Evolutionary conservation across 1,140 invertebrate species (phyloP), one percentile per base, ranked within the genome.

Genomic region (Habropoda laboriosa): DNA sequence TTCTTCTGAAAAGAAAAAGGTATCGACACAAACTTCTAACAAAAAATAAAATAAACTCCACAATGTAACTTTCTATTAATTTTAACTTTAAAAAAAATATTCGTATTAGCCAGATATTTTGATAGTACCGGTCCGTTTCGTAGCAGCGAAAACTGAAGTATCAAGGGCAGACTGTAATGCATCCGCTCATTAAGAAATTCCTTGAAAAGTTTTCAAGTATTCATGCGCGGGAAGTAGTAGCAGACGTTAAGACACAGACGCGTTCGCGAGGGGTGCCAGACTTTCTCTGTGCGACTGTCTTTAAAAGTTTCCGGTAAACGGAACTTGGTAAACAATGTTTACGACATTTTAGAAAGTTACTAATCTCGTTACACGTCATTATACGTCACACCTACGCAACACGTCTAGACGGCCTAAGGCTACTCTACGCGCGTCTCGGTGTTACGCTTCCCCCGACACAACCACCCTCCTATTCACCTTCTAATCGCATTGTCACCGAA

Each of bases 401-500:
- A 49, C 75, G 75, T 78, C 75, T 78, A 61, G 75, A 78, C 66
- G 42, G 47, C 75, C 75, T 45, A 45, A 51, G 75, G 75, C 75
- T 78, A 71, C n/a, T 53, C 35, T n/a, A 45, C 49, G 12, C 35
- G 35, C 64, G 63, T 66, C 64, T 70, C 81, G 68, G 40, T 57
- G 16, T 49, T 42, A 57, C 49, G 70, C 79, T 63, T 75, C 42
- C 35, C 32, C 32, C 24, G 58, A 13, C 45, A n/a, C 16, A 10
- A 45, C 12, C 30, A 5, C 58, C 55, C 58, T 27, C 49, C 24
- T 16, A 51, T 61, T 73, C 49, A 30, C 45, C 71, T 61, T 79
- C 79, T 82, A 82, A 87, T 86, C 79, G 57, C 86, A 73, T 84
- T 81, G 74, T 81, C 83, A 66, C 75, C 49, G 61, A 45, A 57